Evolutionary conservation across 2,797 vertebrate genomes (phyloP), one percentile per base, ranked within the genome.

Genomic region (Fringilla coelebs): DNA sequence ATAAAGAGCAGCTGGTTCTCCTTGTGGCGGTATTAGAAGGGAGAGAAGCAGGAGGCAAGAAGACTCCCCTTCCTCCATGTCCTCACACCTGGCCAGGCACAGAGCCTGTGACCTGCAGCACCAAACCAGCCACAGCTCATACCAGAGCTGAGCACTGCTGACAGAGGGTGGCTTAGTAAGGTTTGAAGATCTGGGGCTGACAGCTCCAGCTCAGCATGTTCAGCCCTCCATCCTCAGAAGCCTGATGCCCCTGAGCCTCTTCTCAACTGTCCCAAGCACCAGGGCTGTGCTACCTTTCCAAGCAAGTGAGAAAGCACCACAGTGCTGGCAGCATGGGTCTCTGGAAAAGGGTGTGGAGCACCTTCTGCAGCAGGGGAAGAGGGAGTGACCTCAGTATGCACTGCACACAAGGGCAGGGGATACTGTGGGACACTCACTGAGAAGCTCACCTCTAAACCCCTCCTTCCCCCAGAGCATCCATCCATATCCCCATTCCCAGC

Each of bases 181-280:
- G 8, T 83, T 80, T 71, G 34, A 83, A 83, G 41, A n/a, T 60
- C 43, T 54, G 3, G 0, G 9, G 43, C 79, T 83, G 65, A 31
- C 48, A 70, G 63, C 36, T 85, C 57, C 16, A 5, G 48, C 13
- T 83, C n/a, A 80, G 38, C 29, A 49, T 3, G 3, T 51, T 49
- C 58, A 85, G 40, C 46, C 45, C 51, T 68, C 26, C 55, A 60
- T 2, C 21, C 13, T 26, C 31, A 76, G 25, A 74, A 85, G 26
- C 15, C 32, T 1, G 1, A 40, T 13, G 3, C 28, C 4, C 29
- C 9, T 0, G 0, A 24, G 17, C 21, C 36, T 90, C 66, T 63
- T 41, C 63, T 85, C 0, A 0, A 52, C n/a, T 41, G 22, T 46
- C 55, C 55, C 20, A 19, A 58, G 36, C 29, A 40, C 17, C 17